These are phyloP conservation scores for Stomatorhinus ivindoensis DNA, from an alignment of 2,113 vertebrate species.

Conservation along the genomic window DNA sequence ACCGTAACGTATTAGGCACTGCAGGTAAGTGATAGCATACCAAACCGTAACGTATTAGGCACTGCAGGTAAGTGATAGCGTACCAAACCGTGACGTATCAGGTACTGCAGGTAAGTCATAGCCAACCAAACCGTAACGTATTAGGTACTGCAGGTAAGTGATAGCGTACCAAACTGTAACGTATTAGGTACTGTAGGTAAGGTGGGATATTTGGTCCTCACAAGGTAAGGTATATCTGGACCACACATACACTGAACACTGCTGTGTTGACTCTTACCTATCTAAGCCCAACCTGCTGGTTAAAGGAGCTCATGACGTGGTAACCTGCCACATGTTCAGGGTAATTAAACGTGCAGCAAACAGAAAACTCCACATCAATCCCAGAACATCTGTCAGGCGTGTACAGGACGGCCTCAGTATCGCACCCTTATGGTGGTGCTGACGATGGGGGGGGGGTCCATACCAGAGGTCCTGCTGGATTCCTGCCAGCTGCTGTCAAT, in stretches of 20 bases:
- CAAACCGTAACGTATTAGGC: too few species aligned
- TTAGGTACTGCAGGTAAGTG: background rate
- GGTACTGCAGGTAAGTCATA: background rate
- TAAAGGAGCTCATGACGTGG: background rate
- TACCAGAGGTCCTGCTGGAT: background rate
- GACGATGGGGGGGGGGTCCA: background rate
- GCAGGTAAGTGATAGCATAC: background rate
- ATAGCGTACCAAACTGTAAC: background rate
- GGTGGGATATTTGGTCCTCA: too few species aligned
- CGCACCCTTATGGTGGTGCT: background rate
- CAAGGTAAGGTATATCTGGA: too few species aligned
- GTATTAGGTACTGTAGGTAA: too few species aligned
- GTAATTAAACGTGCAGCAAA: background rate
- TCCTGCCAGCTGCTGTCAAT: background rate
- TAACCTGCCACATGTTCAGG: background rate
- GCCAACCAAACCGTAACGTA: too few species aligned
- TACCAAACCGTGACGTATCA: background rate
- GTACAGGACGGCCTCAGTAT: background rate
- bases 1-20: background rate
- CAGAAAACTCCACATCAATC: background rate
- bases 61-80: background rate
- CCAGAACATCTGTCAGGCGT: background rate
- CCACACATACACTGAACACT: background rate
- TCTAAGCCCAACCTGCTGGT: background rate
- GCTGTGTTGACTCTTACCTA: background rate